Percentiles rank a stretch among this genome's conserved stretches.
Evolutionary conservation across 2,797 vertebrate species (phyloP).

Genomic region (Mionectes olivaceus): DNA sequence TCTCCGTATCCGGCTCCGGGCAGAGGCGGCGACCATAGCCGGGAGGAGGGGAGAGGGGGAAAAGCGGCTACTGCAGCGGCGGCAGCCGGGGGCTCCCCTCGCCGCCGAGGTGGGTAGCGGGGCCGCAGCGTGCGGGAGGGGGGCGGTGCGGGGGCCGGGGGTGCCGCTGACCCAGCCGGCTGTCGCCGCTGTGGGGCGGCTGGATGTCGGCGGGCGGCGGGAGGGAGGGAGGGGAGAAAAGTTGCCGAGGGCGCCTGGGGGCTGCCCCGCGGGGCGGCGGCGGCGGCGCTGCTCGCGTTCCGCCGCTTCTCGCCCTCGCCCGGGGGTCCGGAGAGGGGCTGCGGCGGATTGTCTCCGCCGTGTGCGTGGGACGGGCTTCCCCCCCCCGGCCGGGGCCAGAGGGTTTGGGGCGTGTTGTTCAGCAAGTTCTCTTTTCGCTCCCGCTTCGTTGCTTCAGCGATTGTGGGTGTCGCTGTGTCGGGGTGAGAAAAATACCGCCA

Average conservation of each 20-base stretch:
- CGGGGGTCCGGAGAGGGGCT: background rate
- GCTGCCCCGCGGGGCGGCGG: background rate
- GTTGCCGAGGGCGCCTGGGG: background rate
- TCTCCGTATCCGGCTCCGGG: constrained; percentile 63
- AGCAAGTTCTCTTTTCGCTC: background rate
- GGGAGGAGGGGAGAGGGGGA: background rate
- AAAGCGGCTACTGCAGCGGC: background rate
- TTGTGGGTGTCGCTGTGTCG: background rate
- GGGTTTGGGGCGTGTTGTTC: background rate
- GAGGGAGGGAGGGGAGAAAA: background rate
- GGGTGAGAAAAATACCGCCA: background rate
- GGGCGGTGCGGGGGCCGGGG: background rate
- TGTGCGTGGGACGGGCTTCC: background rate
- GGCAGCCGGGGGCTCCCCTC: background rate
- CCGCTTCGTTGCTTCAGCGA: background rate
- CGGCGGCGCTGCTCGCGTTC: background rate
- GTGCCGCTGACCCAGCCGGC: background rate
- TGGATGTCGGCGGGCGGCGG: background rate
- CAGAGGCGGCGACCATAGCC: constrained; percentile 26
- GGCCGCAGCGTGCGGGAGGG: background rate
- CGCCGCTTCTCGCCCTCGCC: background rate
- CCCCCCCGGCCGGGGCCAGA: background rate
- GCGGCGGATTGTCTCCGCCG: background rate
- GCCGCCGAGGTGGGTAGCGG: constrained; percentile 11
- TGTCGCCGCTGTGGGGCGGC: background rate